A percentile compares a stretch with the other conserved stretches of the same genome.
These are phyloP conservation scores for Clarias macrocephalus DNA, from an alignment of 2,113 vertebrate species.

Conservation along the genomic window DNA sequence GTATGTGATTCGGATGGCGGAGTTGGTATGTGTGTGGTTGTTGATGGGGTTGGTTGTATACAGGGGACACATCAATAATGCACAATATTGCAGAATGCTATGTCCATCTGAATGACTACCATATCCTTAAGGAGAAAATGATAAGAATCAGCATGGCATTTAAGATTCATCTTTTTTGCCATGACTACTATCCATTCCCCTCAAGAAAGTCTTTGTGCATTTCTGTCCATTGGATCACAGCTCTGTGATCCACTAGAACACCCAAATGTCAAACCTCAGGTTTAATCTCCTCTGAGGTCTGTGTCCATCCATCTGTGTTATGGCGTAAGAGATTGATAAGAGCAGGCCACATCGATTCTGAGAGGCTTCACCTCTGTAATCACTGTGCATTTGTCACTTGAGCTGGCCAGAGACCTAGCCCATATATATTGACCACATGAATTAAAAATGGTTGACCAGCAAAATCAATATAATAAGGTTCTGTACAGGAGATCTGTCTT, in stretches of 20 bases:
- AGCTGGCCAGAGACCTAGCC: not conserved
- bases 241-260: not conserved
- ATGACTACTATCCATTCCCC: not conserved
- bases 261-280: constrained; percentile 6
- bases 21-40: not conserved
- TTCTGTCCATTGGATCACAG: not conserved
- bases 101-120: constrained; percentile 4
- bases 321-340: constrained; percentile 14
- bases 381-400: constrained; percentile 14
- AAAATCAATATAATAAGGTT: not conserved
- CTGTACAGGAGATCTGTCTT: not conserved
- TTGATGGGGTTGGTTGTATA: not conserved
- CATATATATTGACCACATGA: constrained; percentile 19
- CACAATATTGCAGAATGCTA: not conserved
- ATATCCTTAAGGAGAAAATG: constrained; percentile 16
- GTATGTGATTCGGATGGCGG: not conserved
- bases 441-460: constrained; percentile 6
- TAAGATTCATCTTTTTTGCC: constrained; percentile 12
- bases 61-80: not conserved
- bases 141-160: constrained; percentile 16
- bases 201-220: not conserved
- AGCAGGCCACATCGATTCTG: constrained; percentile 19
- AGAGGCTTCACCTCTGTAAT: constrained; percentile 15
- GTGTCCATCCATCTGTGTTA: constrained; percentile 4
- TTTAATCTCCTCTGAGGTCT: not conserved